A percentile compares a stretch with the other conserved stretches of the same genome.
Conservation (phyloP, 2,113 vertebrate species). For the Tiliqua scincoides region DNA sequence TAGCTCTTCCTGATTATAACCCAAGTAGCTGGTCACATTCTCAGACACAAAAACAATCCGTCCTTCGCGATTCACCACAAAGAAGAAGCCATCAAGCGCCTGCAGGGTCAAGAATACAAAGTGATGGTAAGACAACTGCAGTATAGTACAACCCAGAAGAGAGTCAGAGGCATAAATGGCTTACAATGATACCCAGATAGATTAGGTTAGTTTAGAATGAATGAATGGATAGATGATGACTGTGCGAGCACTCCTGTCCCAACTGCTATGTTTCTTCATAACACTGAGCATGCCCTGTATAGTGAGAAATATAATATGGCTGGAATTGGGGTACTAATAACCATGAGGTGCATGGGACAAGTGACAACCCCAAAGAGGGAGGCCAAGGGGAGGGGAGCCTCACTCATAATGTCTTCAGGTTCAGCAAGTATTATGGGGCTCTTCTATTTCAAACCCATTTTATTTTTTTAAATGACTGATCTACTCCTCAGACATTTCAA, state of each 20-base stretch:
- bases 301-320: background rate
- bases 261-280: background rate
- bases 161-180: background rate
- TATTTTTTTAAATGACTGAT: no score
- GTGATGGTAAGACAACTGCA: accelerated
- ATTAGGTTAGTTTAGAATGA: no score
- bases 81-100: conserved; percentile 95
- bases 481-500: background rate
- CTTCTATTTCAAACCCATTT: background rate
- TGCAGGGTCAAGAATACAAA: conserved; percentile 60
- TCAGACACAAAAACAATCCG: conserved; percentile 94
- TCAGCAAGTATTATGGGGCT: background rate
- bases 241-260: background rate
- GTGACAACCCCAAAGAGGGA: background rate
- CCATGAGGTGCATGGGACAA: background rate
- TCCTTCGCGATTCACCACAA: conserved; percentile 94
- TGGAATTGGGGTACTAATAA: background rate
- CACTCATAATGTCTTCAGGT: background rate
- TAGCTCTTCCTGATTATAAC: conserved; percentile 93
- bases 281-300: background rate
- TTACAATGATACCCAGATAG: background rate
- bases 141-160: no score
- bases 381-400: background rate
- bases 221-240: no score
- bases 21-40: conserved; percentile 92